These are phyloP conservation scores for Drosophila pachea DNA, from an alignment of 1,140 invertebrate species.

Conservation along the genomic window DNA sequence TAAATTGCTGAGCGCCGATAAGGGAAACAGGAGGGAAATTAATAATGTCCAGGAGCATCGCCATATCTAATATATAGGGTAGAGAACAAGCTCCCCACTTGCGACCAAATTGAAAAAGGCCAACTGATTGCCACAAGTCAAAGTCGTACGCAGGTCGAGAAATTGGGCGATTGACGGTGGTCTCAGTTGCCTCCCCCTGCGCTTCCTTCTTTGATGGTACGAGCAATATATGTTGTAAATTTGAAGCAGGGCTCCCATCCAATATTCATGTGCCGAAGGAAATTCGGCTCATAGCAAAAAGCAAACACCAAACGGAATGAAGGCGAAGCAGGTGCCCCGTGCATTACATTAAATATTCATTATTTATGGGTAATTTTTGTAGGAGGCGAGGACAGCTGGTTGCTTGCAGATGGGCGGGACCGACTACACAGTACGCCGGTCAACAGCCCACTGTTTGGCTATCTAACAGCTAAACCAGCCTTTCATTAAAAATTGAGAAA, in stretches of 20 bases:
- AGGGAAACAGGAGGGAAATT: neutral
- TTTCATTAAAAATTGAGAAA: too few species aligned
- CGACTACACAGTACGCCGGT: neutral
- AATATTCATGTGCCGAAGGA: conserved; percentile 59
- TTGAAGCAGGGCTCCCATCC: conserved; percentile 32
- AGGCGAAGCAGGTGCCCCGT: too few species aligned
- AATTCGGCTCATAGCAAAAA: conserved; percentile 36
- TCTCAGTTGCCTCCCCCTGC: too few species aligned
- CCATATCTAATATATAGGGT: too few species aligned
- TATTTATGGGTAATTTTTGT: conserved; percentile 35
- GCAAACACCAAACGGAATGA: conserved; percentile 27
- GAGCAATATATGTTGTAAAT: neutral
- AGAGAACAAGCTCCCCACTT: too few species aligned
- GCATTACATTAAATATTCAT: conserved; percentile 42
- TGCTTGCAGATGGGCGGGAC: neutral
- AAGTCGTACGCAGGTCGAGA: too few species aligned
- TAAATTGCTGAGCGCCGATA: conserved; percentile 33
- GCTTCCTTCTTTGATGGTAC: too few species aligned
- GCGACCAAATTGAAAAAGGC: too few species aligned
- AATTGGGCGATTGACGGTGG: too few species aligned
- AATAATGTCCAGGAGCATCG: neutral
- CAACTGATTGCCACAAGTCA: too few species aligned
- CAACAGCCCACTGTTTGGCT: too few species aligned
- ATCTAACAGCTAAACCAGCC: too few species aligned
- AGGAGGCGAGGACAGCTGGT: conserved; percentile 7